These are phyloP conservation scores for Zaprionus nigranus DNA, from an alignment of 1,140 invertebrate genomes.

Conservation along the genomic window DNA sequence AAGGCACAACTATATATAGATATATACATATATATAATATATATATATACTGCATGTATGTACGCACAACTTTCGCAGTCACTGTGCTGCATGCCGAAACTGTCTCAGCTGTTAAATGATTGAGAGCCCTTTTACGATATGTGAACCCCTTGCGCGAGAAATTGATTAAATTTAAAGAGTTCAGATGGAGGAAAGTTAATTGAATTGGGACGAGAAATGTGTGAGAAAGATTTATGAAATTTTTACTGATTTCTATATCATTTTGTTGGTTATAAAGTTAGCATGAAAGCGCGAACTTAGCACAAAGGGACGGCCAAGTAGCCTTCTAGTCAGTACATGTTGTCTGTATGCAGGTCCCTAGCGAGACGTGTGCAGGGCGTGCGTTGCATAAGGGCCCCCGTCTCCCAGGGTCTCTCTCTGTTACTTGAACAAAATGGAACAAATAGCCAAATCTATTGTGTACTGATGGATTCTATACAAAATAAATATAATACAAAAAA, in stretches of 20 bases:
- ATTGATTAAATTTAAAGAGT: constrained; percentile 8
- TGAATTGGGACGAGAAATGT: background rate
- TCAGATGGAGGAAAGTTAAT: background rate
- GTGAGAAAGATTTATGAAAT: background rate
- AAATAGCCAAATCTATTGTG: too few species aligned
- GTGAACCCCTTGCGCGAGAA: background rate
- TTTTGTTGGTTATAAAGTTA: too few species aligned
- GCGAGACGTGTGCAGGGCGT: too few species aligned
- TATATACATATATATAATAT: background rate
- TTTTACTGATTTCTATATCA: background rate
- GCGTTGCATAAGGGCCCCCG: too few species aligned
- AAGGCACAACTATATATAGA: background rate
- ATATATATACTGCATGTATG: background rate
- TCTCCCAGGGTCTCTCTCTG: too few species aligned
- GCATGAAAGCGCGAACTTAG: background rate
- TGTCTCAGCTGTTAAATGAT: constrained; percentile 27
- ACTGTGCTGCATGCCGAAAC: constrained; percentile 7
- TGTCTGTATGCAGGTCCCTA: too few species aligned
- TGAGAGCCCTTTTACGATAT: constrained; percentile 4
- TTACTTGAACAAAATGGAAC: too few species aligned
- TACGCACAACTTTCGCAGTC: constrained; percentile 14
- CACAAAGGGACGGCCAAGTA: background rate
- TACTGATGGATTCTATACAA: too few species aligned
- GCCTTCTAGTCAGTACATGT: background rate
- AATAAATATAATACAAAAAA: too few species aligned